phyloP scores from a whole-genome alignment of 2,797 vertebrate genomes.

The Rallus crepitans region DNA sequence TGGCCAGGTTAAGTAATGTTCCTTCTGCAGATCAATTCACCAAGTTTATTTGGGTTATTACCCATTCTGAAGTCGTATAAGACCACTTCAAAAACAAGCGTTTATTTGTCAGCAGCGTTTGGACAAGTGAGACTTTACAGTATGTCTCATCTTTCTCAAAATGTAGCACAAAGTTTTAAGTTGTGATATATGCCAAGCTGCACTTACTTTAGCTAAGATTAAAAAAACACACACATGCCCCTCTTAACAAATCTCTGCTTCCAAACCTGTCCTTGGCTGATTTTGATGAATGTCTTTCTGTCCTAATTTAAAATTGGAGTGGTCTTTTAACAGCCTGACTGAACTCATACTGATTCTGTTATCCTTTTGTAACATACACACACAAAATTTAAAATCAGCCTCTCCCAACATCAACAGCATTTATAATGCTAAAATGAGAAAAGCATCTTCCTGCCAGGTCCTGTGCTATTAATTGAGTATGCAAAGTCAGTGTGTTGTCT shows the following conservation, averaged over 20 bases:
- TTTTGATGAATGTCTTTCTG: constrained; percentile 2
- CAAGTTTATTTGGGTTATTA: constrained; percentile 45
- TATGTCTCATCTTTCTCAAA: constrained; percentile 28
- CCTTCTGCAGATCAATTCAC: constrained; percentile 18
- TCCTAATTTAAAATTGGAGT: constrained; percentile 58
- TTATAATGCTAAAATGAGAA: neutral
- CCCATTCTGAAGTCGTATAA: neutral
- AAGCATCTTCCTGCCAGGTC: neutral
- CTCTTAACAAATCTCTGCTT: neutral
- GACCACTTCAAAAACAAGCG: neutral
- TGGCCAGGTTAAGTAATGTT: constrained; percentile 27
- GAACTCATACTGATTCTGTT: constrained; percentile 17
- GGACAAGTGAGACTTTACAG: neutral
- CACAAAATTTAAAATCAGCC: no score
- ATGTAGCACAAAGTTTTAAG: constrained; percentile 44
- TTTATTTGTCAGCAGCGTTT: neutral
- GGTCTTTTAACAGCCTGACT: neutral
- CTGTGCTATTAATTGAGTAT: no score
- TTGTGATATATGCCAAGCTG: constrained; percentile 48
- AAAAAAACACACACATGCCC: neutral
- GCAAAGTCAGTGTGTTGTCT: neutral
- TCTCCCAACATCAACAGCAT: neutral
- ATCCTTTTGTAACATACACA: neutral
- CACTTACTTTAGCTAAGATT: constrained; percentile 1
- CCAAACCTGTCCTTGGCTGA: neutral